These are phyloP conservation scores for Mesochorus sp. DNA, from an alignment of 2,888 invertebrate species.

Conservation along the genomic window DNA sequence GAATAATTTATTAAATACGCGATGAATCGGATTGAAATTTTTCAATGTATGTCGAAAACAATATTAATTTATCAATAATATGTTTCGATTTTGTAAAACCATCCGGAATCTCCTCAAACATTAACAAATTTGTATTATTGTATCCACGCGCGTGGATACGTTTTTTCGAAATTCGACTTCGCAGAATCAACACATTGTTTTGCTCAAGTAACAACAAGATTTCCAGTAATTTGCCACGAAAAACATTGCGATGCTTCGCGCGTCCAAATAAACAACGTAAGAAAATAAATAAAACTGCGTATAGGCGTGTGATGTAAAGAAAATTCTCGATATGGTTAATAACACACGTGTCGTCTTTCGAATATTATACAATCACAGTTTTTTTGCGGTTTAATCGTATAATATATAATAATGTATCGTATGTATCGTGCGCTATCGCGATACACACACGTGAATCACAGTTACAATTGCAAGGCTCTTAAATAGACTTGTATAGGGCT, in stretches of 20 bases:
- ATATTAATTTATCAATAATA: no score
- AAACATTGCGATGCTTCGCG: neutral
- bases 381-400: constrained; percentile 63
- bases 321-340: constrained; percentile 21
- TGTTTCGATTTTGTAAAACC: no score
- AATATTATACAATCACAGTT: constrained; percentile 64
- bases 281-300: constrained; percentile 16
- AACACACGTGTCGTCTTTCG: constrained; percentile 30
- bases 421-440: constrained; percentile 65
- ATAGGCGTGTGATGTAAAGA: constrained; percentile 29
- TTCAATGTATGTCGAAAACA: no score
- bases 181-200: neutral
- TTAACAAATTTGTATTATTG: no score
- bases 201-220: neutral
- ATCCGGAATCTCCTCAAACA: no score
- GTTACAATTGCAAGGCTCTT: constrained; percentile 72
- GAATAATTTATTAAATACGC: no score
- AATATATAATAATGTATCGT: constrained; percentile 62
- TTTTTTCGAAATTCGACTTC: no score
- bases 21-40: no score
- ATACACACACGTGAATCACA: constrained; percentile 74
- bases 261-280: neutral
- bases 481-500: constrained; percentile 59
- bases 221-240: neutral
- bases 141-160: neutral